Evolutionary conservation across 1,140 invertebrate genomes (phyloP), one percentile per base, ranked within the genome.

Genomic region (Caenorhabditis tropicalis): DNA sequence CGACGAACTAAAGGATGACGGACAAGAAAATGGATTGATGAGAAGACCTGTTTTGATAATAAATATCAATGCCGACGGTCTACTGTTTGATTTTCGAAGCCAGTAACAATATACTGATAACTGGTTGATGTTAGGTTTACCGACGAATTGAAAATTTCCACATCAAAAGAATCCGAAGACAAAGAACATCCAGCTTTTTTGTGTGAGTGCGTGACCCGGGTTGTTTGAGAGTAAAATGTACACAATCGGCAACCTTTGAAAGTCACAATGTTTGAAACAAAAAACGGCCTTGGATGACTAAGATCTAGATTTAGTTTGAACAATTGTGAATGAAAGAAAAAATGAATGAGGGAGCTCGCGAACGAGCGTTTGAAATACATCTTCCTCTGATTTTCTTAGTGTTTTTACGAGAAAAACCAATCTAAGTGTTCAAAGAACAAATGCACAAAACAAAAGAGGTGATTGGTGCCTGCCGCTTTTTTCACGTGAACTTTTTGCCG

Each of bases 401-500:
- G 33, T 39, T 74, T 43, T 74, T 74, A 43, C 6, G 29, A 74
- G n/a, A 15, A 74, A 43, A 46, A 16, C 12, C n/a, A 43, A 74
- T 43, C 36, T 74, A 43, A 74, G 36, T 12, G 65, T 43, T 46
- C 65, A 74, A 74, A 74, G 65, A 74, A 43, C 65, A 74, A 74
- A 74, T 46, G 65, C 65, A 74, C 65, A 74, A 43, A 74, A 74
- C 65, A 74, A 74, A 43, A 6, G 36, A 43, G 36, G 36, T 74
- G 65, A 74, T 74, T 74, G 65, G 65, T 74, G 65, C 36, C 36
- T 19, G 65, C 36, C n/a, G n/a, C 10, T 43, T 43, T 74, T 43
- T 43, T 74, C 65, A 74, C 65, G 65, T 74, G 65, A 31, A 74
- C 7, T 12, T 74, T 56, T 27, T 51, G 43, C 29, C 58, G 58